phyloP scores from a whole-genome alignment of 2,888 invertebrate genomes.

The Lasiommata megera region DNA sequence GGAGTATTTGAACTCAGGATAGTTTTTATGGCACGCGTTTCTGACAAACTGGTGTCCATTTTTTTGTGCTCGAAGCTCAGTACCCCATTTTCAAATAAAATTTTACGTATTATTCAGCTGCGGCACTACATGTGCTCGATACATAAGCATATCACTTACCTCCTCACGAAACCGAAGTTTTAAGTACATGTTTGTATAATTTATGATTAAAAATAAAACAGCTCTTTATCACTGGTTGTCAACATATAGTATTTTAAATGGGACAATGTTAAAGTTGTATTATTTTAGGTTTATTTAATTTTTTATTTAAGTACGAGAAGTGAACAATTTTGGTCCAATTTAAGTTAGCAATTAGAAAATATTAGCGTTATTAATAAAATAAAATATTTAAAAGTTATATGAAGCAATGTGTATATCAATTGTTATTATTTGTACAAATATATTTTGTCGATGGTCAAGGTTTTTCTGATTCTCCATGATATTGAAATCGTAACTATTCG shows the following conservation, averaged over 20 bases:
- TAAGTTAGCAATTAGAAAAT: conserved; percentile 54
- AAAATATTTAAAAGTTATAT: conserved; percentile 1
- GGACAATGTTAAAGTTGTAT: conserved; percentile 37
- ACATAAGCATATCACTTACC: too few species aligned
- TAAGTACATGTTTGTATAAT: not conserved
- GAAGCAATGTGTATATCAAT: not conserved
- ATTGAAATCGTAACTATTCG: not conserved
- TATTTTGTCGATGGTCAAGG: not conserved
- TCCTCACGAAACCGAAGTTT: not conserved
- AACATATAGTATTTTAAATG: conserved; percentile 29
- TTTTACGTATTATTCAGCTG: too few species aligned
- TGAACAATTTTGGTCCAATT: conserved; percentile 61
- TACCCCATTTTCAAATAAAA: too few species aligned
- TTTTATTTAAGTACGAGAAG: conserved; percentile 43
- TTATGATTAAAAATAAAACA: too few species aligned
- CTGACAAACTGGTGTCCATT: too few species aligned
- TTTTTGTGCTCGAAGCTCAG: too few species aligned
- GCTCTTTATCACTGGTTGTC: too few species aligned
- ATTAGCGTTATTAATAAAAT: conserved; percentile 17
- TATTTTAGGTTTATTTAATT: conserved; percentile 41
- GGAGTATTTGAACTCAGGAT: too few species aligned
- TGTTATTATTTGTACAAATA: not conserved
- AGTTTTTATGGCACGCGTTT: too few species aligned
- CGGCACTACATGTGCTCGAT: too few species aligned
- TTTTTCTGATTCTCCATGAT: not conserved